Evolutionary conservation across 2,888 invertebrate genomes (phyloP).

Genomic region (Drosophila peninsularis): DNA sequence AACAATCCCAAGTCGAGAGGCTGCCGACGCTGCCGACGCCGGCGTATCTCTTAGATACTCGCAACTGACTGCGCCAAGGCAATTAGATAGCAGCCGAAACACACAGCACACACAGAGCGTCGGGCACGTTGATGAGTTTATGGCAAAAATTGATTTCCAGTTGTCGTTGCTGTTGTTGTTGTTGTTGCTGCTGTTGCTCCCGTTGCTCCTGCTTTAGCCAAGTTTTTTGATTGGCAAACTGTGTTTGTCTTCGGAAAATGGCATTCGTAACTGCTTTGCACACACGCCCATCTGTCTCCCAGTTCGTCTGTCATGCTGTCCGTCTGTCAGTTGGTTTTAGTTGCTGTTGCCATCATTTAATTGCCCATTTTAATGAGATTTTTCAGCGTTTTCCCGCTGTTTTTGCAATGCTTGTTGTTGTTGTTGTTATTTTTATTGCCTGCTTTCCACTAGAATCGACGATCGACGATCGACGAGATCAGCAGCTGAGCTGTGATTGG

Average conservation of each 20-base stretch:
- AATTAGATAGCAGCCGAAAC: conserved; percentile 72
- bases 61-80: conserved; percentile 69
- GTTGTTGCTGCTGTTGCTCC: conserved; percentile 45
- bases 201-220: conserved; percentile 37
- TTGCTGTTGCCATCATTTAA: conserved; percentile 74
- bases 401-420: conserved; percentile 3
- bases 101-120: conserved; percentile 19
- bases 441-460: conserved; percentile 48
- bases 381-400: conserved; percentile 54
- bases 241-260: conserved; percentile 56
- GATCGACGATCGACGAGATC: conserved; percentile 24
- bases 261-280: conserved; percentile 44
- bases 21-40: conserved; percentile 22
- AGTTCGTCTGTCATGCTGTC: conserved; percentile 45
- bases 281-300: conserved; percentile 34
- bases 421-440: conserved; percentile 41
- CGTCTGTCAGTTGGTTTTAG: conserved; percentile 60
- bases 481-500: conserved; percentile 49
- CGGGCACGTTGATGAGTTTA: conserved; percentile 72
- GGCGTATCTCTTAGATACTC: conserved; percentile 62
- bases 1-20: conserved; percentile 11
- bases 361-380: conserved; percentile 82
- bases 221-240: conserved; percentile 59
- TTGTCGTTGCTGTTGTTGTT: conserved; percentile 52
- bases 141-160: conserved; percentile 80